Evolutionary conservation across 2,888 invertebrate genomes (phyloP).

Genomic region (Willowsia nigromaculata): DNA sequence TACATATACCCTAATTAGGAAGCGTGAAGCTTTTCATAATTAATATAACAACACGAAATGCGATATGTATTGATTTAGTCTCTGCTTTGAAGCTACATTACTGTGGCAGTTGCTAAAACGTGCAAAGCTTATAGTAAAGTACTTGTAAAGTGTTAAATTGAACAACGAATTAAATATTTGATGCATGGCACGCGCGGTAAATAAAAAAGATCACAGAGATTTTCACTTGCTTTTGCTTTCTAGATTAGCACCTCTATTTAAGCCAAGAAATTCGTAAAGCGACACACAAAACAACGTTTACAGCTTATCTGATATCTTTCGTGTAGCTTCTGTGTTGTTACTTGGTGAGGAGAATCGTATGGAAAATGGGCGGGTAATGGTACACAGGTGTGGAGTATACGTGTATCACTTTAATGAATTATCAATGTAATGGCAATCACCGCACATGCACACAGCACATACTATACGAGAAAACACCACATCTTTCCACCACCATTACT

Average conservation of each 20-base stretch:
- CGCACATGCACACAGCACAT: constrained; percentile 28
- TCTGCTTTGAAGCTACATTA: background rate
- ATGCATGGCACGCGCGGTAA: constrained; percentile 47
- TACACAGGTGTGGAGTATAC: constrained; percentile 50
- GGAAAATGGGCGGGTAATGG: constrained; percentile 44
- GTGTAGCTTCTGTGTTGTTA: background rate
- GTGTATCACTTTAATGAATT: constrained; percentile 67
- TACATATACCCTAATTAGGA: background rate
- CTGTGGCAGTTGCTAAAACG: background rate
- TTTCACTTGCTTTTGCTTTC: constrained; percentile 34
- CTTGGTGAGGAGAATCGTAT: constrained; percentile 12
- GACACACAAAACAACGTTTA: background rate
- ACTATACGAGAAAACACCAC: constrained; percentile 23
- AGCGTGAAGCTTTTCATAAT: constrained; percentile 16
- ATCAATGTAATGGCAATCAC: constrained; percentile 69
- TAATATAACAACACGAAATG: constrained; percentile 3
- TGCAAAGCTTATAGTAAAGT: constrained; percentile 6
- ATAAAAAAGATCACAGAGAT: constrained; percentile 59
- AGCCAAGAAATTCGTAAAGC: constrained; percentile 15
- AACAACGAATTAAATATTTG: constrained; percentile 45
- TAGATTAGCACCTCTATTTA: constrained; percentile 52
- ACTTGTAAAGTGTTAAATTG: constrained; percentile 21
- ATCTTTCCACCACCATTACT: background rate
- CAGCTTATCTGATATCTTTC: background rate
- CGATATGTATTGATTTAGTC: constrained; percentile 15